Base-by-base conservation (phyloP, 1,140 invertebrate genomes). In the Lethocerus indicus region DNA sequence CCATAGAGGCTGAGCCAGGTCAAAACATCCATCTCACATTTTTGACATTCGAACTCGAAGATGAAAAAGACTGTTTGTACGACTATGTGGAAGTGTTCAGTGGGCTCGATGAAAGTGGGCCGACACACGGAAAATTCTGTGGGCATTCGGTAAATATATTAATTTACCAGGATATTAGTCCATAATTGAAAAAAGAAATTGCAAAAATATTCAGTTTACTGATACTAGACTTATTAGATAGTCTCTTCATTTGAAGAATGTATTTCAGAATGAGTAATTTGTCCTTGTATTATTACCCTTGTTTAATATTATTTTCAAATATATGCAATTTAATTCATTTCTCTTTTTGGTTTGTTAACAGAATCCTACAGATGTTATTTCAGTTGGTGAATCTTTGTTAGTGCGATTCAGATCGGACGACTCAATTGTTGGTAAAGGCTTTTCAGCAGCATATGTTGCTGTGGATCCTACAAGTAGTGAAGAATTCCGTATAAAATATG, bases 31-130 rank as follows among this genome's bases (percentile, higher is more conserved):
- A 84, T 56, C 67, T 98, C 4, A 79, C 79, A 37, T 97, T 98
- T 67, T 67, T 87, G 9, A 83, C 83, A 0, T 96, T 98, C 61
- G 85, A 94, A 59, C 64, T 97, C 28, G 93, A 98, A 64, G 84
- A 87, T 37, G 90, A 94, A 64, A 74, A 76, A 41, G 84, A 90
- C 56, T 97, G 93, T 60, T 78, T 77, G 39, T 97, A 94, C 60
- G 93, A 97, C 64, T 92, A 79, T 59, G 87, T 96, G 0, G 87
- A 95, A 64, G 78, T 96, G 2, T 88, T 81, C 61, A 85, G 86
- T 24, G 89, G 90, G 0, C 69, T 83, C 52, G 87, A 92, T 58
- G 71, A 76, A 4, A 82, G 80, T 41, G 79, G 78, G 12, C 73
- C 75, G 1, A 76, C 77, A 49, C 82, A 87, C 57, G 89, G 87